A percentile compares a stretch with the other conserved stretches of the same genome.
phyloP scores from a whole-genome alignment of 2,888 invertebrate genomes.

The Acronicta leporina region DNA sequence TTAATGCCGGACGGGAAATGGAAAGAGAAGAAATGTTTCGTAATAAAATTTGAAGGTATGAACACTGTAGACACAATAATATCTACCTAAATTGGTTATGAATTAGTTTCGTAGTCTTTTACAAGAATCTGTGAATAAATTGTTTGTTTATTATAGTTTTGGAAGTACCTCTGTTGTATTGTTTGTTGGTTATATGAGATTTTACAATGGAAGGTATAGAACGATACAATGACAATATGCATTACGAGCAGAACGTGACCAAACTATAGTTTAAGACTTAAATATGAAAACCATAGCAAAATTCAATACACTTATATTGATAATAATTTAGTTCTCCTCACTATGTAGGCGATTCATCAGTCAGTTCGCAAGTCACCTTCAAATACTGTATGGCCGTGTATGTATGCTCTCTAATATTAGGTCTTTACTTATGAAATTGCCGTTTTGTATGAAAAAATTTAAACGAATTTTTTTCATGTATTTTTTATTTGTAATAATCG shows the following conservation, averaged over 20 bases:
- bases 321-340: too few relatives aligned
- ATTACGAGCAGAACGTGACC: constrained; percentile 1
- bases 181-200: not conserved
- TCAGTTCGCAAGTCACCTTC: too few relatives aligned
- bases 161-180: not conserved
- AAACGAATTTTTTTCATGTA: too few relatives aligned
- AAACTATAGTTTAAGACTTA: not conserved
- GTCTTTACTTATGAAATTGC: too few relatives aligned
- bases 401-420: too few relatives aligned
- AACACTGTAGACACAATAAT: constrained; percentile 40
- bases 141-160: constrained; percentile 16
- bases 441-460: too few relatives aligned
- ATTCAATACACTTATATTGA: too few relatives aligned
- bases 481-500: too few relatives aligned
- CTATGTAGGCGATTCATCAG: too few relatives aligned
- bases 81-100: constrained; percentile 28
- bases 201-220: constrained; percentile 1
- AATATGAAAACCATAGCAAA: too few relatives aligned
- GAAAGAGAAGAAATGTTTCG: constrained; percentile 52
- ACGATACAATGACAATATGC: not conserved
- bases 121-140: constrained; percentile 35
- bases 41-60: constrained; percentile 53
- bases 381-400: too few relatives aligned
- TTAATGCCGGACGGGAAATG: constrained; percentile 69
- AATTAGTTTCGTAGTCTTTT: constrained; percentile 37